phyloP scores from a whole-genome alignment of 2,888 invertebrate species.

The Phortica okadai region DNA sequence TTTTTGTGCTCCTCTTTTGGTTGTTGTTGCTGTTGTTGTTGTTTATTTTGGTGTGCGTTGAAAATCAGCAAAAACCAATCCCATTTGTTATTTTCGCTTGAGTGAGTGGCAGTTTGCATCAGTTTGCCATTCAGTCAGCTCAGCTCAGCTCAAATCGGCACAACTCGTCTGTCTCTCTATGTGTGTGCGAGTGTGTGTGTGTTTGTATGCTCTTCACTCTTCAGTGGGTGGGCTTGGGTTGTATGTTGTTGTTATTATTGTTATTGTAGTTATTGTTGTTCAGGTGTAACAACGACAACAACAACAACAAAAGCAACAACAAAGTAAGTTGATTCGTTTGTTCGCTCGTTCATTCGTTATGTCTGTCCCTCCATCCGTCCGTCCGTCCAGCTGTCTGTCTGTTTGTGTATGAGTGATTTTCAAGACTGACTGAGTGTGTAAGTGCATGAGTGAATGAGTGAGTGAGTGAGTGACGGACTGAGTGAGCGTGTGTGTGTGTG shows the following conservation, averaged over 20 bases:
- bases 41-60: constrained; percentile 49
- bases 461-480: background rate
- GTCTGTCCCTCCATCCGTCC: constrained; percentile 10
- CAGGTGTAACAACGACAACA: constrained; percentile 13
- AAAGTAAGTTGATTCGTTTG: constrained; percentile 6
- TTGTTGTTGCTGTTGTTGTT: constrained; percentile 38
- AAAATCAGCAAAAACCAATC: constrained; percentile 77
- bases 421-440: constrained; percentile 37
- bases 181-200: background rate
- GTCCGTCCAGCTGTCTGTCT: background rate
- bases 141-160: constrained; percentile 42
- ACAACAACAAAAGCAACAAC: background rate
- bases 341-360: constrained; percentile 18
- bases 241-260: background rate
- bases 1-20: constrained; percentile 43
- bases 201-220: constrained; percentile 3
- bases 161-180: background rate
- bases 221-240: constrained; percentile 39
- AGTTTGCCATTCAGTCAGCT: constrained; percentile 68
- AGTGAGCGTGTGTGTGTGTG: background rate
- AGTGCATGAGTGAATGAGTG: background rate
- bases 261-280: constrained; percentile 9
- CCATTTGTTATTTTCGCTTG: constrained; percentile 77
- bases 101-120: constrained; percentile 76
- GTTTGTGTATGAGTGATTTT: constrained; percentile 36